Evolutionary conservation across 2,113 vertebrate genomes (phyloP), one percentile per base, ranked within the genome.

Genomic region (Garra rufa): DNA sequence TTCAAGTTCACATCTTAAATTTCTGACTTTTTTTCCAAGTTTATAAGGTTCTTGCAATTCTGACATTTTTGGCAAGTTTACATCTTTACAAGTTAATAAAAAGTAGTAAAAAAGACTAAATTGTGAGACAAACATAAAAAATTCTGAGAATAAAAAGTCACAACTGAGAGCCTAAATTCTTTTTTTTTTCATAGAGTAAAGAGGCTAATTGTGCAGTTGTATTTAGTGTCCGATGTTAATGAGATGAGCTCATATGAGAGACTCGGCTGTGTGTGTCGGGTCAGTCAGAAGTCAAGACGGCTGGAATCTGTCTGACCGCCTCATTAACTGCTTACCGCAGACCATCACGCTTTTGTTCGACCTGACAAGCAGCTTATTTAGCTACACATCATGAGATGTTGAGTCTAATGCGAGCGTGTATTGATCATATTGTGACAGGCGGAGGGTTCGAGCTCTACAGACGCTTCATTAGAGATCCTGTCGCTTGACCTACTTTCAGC

Each of bases 401-500:
- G 13, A 63, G 57, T 11, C 19, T 57, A 3, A 59, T 1, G 57
- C n/a, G 1, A 59, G 61, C 6, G 61, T 63, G 0, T 63, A 28
- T 63, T 7, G 59, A 63, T 63, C 59, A 28, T 28, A 63, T 28
- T 14, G 59, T 44, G 38, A 44, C 38, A 71, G 9, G 1, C 15
- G 9, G 34, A 70, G 19, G 17, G 67, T 19, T 38, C 34, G 34
- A 44, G 69, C 34, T 71, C 19, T 24, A 14, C 21, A n/a, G 41
- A 24, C 11, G 69, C 21, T 44, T 26, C 3, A 73, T 7, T 13
- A 73, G n/a, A 24, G 43, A 73, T 7, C 3, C 21, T 73, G 38
- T n/a, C n/a, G 63, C 15, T 14, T 71, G 70, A 73, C 70, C 70
- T 73, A 73, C 70, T 14, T 73, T 46, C 70, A 46, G 41, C n/a